phyloP scores from a whole-genome alignment of 2,888 invertebrate species.

The Tipula helvola region DNA sequence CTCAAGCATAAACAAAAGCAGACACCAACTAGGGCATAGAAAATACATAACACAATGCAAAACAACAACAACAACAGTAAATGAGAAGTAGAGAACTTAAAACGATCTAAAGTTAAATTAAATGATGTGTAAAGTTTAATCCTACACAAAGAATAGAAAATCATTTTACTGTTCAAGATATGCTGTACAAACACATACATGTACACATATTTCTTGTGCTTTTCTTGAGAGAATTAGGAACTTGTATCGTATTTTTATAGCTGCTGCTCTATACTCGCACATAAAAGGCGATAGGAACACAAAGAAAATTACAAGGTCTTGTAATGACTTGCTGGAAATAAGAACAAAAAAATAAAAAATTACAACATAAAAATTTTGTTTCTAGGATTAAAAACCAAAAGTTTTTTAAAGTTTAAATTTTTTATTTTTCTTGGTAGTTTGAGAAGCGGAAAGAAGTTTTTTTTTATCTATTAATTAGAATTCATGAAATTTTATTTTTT shows the following conservation, averaged over 20 bases:
- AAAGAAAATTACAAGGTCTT: neutral
- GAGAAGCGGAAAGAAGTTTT: neutral
- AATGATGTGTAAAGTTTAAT: conserved; percentile 4
- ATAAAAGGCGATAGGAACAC: neutral
- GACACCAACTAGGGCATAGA: neutral
- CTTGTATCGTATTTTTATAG: neutral
- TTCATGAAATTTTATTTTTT: neutral
- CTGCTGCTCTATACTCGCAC: neutral
- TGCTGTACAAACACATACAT: neutral
- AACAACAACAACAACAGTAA: neutral
- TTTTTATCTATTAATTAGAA: neutral
- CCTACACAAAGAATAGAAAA: neutral
- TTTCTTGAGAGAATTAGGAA: neutral
- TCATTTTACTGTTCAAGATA: neutral
- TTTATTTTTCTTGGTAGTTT: neutral
- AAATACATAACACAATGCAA: neutral
- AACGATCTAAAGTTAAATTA: conserved; percentile 4
- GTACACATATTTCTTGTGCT: neutral
- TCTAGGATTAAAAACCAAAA: neutral
- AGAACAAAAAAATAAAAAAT: neutral
- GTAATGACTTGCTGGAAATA: neutral
- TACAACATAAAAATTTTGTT: neutral
- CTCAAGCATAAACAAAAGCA: neutral
- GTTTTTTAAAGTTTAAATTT: neutral
- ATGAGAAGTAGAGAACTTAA: neutral